Evolutionary conservation across 1,140 invertebrate genomes (phyloP).

Genomic region (honey bee (Apis mellifera)): DNA sequence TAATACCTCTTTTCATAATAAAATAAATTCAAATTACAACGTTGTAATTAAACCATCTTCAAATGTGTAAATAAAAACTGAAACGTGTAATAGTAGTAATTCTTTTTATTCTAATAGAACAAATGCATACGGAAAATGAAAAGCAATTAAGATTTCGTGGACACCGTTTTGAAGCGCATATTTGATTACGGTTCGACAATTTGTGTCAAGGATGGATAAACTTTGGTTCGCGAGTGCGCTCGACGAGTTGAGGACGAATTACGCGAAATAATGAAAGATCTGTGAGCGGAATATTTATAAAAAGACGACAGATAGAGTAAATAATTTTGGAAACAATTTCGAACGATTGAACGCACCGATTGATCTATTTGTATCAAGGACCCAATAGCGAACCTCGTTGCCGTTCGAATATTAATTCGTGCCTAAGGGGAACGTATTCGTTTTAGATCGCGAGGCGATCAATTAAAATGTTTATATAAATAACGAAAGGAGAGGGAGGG

Average conservation of each 20-base stretch:
- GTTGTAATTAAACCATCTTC: too few relatives aligned
- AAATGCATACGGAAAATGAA: not conserved
- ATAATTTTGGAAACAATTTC: not conserved
- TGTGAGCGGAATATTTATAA: slow-evolving; percentile 37
- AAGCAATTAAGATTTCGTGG: not conserved
- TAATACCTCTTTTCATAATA: not conserved
- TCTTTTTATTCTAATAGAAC: not conserved
- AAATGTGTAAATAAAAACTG: too few relatives aligned
- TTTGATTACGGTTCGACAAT: slow-evolving; percentile 48
- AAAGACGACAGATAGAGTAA: not conserved
- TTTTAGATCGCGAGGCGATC: too few relatives aligned
- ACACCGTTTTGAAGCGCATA: not conserved
- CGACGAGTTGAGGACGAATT: slow-evolving; percentile 14
- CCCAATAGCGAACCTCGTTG: slow-evolving; percentile 3
- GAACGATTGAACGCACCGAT: slow-evolving; percentile 20
- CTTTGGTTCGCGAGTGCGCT: slow-evolving; percentile 34
- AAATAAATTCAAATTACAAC: not conserved
- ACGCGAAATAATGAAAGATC: slow-evolving; percentile 29
- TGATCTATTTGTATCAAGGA: slow-evolving; percentile 33
- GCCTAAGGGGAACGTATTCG: too few relatives aligned
- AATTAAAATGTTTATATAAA: too few relatives aligned
- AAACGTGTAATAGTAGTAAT: too few relatives aligned
- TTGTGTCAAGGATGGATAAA: slow-evolving; percentile 62
- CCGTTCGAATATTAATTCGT: not conserved
- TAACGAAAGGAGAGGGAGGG: too few relatives aligned